Evolutionary conservation across 2,888 invertebrate species (phyloP), one percentile per base, ranked within the genome.

Genomic region (Periphyllus acericola): DNA sequence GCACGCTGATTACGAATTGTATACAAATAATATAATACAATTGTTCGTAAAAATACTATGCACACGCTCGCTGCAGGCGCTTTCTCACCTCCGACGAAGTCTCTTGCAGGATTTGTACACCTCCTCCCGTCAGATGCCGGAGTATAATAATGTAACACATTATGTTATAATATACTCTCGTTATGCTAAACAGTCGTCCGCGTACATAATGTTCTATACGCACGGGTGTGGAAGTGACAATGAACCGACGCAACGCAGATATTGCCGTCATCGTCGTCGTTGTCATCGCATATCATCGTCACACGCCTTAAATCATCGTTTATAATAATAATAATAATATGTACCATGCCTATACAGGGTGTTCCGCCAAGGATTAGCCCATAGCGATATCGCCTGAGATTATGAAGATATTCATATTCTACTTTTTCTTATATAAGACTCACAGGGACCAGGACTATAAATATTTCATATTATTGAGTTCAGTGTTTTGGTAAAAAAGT

Each of bases 171-270:
- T 60, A 3, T 3, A n/a, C 68, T 25, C 29, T n/a, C 68, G 29
- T 29, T 68, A 68, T 68, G 68, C 29, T 68, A 68, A 68, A 68
- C 9, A 68, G 66, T 66, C 8, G 66, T n/a, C 66, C 0, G 29
- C 68, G 68, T n/a, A 68, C 68, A 11, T 25, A 68, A 25, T 55
- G 6, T 46, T 11, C 29, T 68, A 68, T 29, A 29, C 29, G 68
- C 68, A 29, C 68, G 68, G 68, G 68, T 6, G 68, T 68, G 68
- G 68, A 68, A 9, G 29, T 29, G 68, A 68, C 68, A 68, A 68
- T 68, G 68, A 29, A 68, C 68, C 68, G 68, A 68, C 68, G 68
- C 60, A 60, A 68, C 68, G n/a, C 68, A 68, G 29, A 68, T 29
- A 29, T 68, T 9, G 68, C 11, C 68, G 68, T 68, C 68, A 9